Base-by-base conservation (phyloP, 2,888 invertebrate genomes). In the Odontocerum albicorne region DNA sequence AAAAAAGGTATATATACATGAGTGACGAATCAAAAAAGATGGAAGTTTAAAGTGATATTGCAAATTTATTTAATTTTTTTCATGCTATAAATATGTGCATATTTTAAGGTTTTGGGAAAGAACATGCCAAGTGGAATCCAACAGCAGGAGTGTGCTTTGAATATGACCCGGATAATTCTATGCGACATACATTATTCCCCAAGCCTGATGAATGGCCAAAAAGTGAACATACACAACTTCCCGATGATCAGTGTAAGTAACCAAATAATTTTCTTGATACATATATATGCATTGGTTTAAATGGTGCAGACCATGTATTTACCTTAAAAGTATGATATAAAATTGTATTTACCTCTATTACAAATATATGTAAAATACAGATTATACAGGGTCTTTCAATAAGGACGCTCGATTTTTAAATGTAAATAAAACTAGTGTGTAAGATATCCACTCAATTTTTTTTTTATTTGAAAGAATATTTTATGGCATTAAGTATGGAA, bases 111-210 rank as follows among this genome's bases (percentile, higher is more conserved):
- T 95, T 96, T 76, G 96, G 97, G 1, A 99, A 99, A 69, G 99
- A 99, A 70, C 99, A 99, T 76, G 99, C 99, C 0, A 99, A 99
- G 72, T 99, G 99, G 99, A 99, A 98, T 76, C 99, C 99, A 2
- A 99, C 99, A 0, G 93, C 94, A 44, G 97, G 97, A 36, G 97
- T 99, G 1, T 90, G 92, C 46, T 99, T 99, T 73, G 99, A 99
- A 72, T 99, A 99, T 75, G 99, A 99, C 75, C 99, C 99, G 0
- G 99, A 99, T 68, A 99, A 99, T 76, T 79, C 90, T 0, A 90
- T 99, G 85, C 81, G 95, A 33, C 99, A 99, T 68, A 99, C 98
- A 2, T 77, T 96, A 27, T 96, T 82, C 65, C 96, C 97, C 0
- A 96, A 94, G 70, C 96, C 97, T 2, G 96, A 97, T 66, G 97